Evolutionary conservation across 2,113 vertebrate species (phyloP).

Genomic region (Piprites chloris): DNA sequence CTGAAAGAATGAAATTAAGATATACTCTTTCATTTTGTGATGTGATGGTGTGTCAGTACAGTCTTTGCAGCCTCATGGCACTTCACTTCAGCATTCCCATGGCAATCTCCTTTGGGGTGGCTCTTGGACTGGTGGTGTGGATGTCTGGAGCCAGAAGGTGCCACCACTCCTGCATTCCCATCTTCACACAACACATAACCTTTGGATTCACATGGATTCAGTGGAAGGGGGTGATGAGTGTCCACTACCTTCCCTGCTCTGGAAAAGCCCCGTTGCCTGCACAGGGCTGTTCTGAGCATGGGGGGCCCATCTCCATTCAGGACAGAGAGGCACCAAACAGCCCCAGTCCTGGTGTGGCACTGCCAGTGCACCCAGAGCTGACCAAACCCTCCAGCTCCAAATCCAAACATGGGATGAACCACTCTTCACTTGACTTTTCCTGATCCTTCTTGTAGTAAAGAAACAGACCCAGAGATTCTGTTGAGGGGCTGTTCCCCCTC

Average conservation of each 20-base stretch:
- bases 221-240: background rate
- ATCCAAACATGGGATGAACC: background rate
- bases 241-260: background rate
- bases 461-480: background rate
- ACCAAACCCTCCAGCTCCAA: background rate
- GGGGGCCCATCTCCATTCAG: fast-evolving
- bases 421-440: background rate
- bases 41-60: fast-evolving
- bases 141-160: background rate
- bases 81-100: background rate
- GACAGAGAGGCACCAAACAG: background rate
- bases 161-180: background rate
- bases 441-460: background rate
- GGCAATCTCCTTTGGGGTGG: background rate
- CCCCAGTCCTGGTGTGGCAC: background rate
- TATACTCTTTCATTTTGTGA: background rate
- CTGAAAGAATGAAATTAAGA: background rate
- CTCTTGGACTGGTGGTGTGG: background rate
- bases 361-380: fast-evolving
- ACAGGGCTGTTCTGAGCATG: background rate
- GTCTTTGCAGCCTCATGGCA: background rate
- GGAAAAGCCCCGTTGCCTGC: background rate
- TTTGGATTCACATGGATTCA: background rate
- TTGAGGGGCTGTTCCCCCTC: background rate
- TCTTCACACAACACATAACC: background rate